Evolutionary conservation across 2,797 vertebrate genomes (phyloP).

Genomic region (Phoxinus dragarum): DNA sequence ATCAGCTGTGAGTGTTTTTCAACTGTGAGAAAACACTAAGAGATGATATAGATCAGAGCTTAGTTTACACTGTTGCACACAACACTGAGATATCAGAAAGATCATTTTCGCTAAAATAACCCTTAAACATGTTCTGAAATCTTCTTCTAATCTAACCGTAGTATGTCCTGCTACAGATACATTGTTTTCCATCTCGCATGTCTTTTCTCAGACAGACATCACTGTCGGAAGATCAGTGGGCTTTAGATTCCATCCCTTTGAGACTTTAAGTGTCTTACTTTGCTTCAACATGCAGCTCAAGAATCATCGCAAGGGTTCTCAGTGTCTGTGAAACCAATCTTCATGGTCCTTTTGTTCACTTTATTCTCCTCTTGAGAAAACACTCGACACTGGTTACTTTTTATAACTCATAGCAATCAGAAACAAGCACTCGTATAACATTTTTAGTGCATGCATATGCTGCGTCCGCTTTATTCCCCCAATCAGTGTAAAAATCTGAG

Average conservation of each 20-base stretch:
- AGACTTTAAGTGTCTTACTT: constrained; percentile 45
- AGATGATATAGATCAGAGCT: constrained; percentile 17
- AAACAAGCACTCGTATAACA: constrained; percentile 41
- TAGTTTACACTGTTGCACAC: constrained; percentile 40
- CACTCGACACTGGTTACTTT: constrained; percentile 42
- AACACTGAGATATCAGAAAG: constrained; percentile 16
- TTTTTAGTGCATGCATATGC: constrained; percentile 58
- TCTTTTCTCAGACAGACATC: constrained; percentile 8
- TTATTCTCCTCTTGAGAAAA: constrained; percentile 54
- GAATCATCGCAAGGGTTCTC: constrained; percentile 42
- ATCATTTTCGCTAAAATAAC: background rate
- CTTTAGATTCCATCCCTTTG: constrained; percentile 51
- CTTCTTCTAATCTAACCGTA: background rate
- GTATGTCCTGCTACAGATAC: background rate
- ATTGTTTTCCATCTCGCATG: constrained; percentile 13
- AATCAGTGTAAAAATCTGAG: constrained; percentile 36
- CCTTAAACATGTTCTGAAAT: background rate
- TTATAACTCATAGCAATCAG: constrained; percentile 61
- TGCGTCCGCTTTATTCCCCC: constrained; percentile 63
- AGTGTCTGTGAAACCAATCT: constrained; percentile 52
- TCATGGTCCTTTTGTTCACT: constrained; percentile 36
- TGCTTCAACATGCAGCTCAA: constrained; percentile 36
- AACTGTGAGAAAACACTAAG: constrained; percentile 10
- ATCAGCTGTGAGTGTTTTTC: background rate
- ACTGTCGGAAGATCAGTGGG: constrained; percentile 47